These are phyloP conservation scores for Mythimna ferrago DNA, from an alignment of 2,888 invertebrate species.

Conservation along the genomic window DNA sequence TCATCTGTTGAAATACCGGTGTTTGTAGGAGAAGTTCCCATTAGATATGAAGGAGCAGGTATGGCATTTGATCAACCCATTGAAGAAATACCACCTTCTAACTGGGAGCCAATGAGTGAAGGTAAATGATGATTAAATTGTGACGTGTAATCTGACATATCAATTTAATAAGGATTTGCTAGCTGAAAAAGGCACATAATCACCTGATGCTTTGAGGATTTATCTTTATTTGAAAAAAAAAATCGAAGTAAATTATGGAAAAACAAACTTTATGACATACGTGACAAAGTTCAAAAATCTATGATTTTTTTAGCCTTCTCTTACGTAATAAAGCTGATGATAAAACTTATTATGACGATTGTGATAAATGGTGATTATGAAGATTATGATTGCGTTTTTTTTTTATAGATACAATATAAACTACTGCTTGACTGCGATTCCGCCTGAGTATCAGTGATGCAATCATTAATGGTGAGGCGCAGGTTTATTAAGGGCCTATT, in stretches of 20 bases:
- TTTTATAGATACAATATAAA: too few species aligned
- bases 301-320: neutral
- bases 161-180: too few species aligned
- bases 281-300: neutral
- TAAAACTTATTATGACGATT: neutral
- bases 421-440: too few species aligned
- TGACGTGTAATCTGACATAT: neutral
- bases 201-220: neutral
- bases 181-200: neutral
- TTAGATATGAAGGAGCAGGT: slow-evolving; percentile 3
- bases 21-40: slow-evolving; percentile 42
- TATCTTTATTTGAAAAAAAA: neutral
- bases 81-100: slow-evolving; percentile 22
- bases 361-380: neutral
- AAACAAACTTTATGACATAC: neutral
- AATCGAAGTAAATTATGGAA: neutral
- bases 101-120: slow-evolving; percentile 38
- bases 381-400: too few species aligned
- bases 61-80: neutral
- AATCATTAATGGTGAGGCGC: too few species aligned
- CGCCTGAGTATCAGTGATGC: too few species aligned
- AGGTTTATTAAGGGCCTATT: too few species aligned
- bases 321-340: neutral
- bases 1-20: slow-evolving; percentile 42
- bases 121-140: slow-evolving; percentile 13